Evolutionary conservation across 2,113 vertebrate species (phyloP), one percentile per base, ranked within the genome.

Genomic region (Tor tambroides): DNA sequence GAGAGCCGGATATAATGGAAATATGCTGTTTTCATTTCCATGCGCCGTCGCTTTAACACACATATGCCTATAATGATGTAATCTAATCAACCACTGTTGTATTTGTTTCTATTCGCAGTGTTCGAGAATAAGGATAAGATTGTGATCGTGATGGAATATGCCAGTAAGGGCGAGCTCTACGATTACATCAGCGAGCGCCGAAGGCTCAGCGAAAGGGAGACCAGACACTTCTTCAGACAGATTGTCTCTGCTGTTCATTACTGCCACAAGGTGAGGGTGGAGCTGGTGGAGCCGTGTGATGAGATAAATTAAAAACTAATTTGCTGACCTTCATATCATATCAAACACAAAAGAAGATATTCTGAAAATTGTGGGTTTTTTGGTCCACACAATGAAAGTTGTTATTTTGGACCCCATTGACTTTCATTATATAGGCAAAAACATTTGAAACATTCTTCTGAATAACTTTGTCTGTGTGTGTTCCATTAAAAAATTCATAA

Each of bases 121-220:
- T 99, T 99, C 87, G 98, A 99, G 93, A 99, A 99, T 93, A 99
- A 98, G 92, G 98, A 99, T 93, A 99, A 99, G 94, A 99, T 99
- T 84, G 97, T 99, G 91, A 99, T 99, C 81, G 98, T 99, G 94
- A 99, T 99, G 95, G 95, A 96, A 90, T 95, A 95, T 3, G 98
- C 98, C 85, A 98, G 97, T 90, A 98, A 98, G 93, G 98, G 98
- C 1, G 98, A 99, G 93, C 90, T 99, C 89, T 99, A 99, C 0
- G 98, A 99, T 92, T 99, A 98, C 93, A 98, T 99, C 95, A 99
- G 97, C 2, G 98, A 99, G 94, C 94, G 97, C 75, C 93, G 97
- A 28, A 95, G 96, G 84, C 93, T 99, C 82, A 97, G 95, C 0
- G 98, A 99, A 91, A 93, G 97, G 76, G 98, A 99, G 93, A 99